phyloP scores from a whole-genome alignment of 2,113 vertebrate genomes.

The Xyrauchen texanus region DNA sequence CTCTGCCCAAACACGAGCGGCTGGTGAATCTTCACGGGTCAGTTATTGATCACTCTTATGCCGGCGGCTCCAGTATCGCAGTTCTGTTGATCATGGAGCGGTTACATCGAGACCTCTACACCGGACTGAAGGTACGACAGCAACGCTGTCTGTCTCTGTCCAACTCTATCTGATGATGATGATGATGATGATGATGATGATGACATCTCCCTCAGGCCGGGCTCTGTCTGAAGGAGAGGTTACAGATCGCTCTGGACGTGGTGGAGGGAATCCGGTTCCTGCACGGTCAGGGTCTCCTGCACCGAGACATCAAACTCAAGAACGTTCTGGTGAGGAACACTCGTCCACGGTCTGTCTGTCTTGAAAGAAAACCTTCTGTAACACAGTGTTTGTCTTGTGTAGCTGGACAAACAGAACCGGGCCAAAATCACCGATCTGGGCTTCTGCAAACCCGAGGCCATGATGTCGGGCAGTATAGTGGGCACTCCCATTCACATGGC shows the following conservation, averaged over 20 bases:
- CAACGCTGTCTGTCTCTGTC: not conserved
- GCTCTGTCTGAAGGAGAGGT: slow-evolving; percentile 82
- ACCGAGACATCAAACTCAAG: slow-evolving; percentile 96
- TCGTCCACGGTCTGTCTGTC: not conserved
- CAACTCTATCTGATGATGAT: not conserved
- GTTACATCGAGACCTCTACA: slow-evolving; percentile 93
- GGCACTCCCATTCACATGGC: slow-evolving; percentile 99
- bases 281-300: slow-evolving; percentile 92
- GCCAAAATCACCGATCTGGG: slow-evolving; percentile 98
- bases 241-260: slow-evolving; percentile 93
- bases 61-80: slow-evolving; percentile 88
- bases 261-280: slow-evolving; percentile 97
- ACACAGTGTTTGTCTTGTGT: slow-evolving; percentile 4
- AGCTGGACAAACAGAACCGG: slow-evolving; percentile 95
- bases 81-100: slow-evolving; percentile 97
- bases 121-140: slow-evolving; percentile 85
- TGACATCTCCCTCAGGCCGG: slow-evolving; percentile 75
- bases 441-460: slow-evolving; percentile 98
- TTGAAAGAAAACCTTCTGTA: not conserved
- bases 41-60: slow-evolving; percentile 93
- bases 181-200: no score
- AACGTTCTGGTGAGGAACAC: slow-evolving; percentile 88
- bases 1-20: slow-evolving; percentile 89
- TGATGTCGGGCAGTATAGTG: slow-evolving; percentile 99
- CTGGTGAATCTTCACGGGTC: slow-evolving; percentile 94